A percentile compares a stretch with the other conserved stretches of the same genome.
Conservation (phyloP, 1,140 invertebrate genomes). For the Scaptomyza pallida region DNA sequence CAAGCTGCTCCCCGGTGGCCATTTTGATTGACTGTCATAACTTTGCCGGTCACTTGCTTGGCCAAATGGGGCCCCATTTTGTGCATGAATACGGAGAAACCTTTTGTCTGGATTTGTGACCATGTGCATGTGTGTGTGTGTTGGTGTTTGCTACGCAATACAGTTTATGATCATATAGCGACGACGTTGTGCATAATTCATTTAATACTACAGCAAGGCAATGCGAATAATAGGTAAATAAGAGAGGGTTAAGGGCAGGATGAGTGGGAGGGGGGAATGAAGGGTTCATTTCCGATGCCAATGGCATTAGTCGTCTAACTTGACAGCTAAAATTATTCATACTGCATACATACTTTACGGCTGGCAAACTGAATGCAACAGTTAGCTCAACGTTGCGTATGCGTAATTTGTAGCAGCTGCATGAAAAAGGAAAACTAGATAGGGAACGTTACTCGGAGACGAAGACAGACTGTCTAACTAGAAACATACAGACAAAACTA, state of each 20-base stretch:
- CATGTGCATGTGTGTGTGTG: not conserved
- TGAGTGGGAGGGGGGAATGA: not conserved
- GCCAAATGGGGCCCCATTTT: not conserved
- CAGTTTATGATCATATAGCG: not conserved
- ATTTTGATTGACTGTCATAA: conserved; percentile 45
- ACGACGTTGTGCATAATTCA: conserved; percentile 21
- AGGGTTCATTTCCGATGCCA: not conserved
- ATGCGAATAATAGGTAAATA: not conserved
- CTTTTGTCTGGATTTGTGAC: not conserved
- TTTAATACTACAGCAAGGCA: not conserved
- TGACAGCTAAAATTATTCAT: not conserved
- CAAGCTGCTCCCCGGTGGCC: conserved; percentile 12
- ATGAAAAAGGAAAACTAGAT: not conserved
- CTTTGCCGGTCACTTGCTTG: conserved; percentile 11
- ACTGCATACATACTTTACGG: conserved; percentile 9
- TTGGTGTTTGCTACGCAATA: not conserved
- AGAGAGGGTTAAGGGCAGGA: not conserved
- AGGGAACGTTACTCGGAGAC: not conserved
- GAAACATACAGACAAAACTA: not conserved
- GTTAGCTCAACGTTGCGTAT: conserved; percentile 47
- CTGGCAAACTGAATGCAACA: conserved; percentile 38
- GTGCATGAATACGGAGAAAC: not conserved
- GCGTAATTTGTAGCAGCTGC: conserved; percentile 23
- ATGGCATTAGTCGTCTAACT: not conserved
- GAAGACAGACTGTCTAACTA: not conserved